Percentiles rank a stretch among this genome's conserved stretches.
These are phyloP conservation scores for Phenacoccus solenopsis DNA, from an alignment of 1,140 invertebrate genomes.

Conservation along the genomic window DNA sequence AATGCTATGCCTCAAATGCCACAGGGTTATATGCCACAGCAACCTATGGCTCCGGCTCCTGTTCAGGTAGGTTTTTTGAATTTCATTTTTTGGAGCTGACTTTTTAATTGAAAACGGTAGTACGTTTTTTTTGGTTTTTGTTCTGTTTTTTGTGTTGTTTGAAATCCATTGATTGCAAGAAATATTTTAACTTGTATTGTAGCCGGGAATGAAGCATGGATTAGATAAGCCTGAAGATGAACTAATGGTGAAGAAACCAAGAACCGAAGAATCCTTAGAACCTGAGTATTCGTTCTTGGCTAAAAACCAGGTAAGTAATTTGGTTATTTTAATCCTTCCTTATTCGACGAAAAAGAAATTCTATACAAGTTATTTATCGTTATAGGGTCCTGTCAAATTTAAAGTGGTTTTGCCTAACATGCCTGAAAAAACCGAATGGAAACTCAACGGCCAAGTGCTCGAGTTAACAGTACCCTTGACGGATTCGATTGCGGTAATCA, in stretches of 20 bases:
- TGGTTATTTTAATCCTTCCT: too few species aligned
- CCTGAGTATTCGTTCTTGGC: conserved; percentile 73
- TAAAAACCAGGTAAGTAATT: conserved; percentile 36
- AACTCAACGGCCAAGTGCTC: conserved; percentile 83
- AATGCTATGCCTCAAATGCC: neutral
- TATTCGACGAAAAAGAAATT: conserved; percentile 13
- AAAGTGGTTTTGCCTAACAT: conserved; percentile 67
- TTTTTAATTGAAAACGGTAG: neutral
- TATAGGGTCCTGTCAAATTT: conserved; percentile 55
- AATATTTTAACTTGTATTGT: conserved; percentile 6
- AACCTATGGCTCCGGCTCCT: neutral
- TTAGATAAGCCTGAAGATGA: conserved; percentile 51
- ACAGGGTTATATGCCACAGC: neutral
- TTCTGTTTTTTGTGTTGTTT: neutral
- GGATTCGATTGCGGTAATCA: conserved; percentile 73
- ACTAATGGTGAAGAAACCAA: conserved; percentile 71
- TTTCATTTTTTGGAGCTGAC: neutral
- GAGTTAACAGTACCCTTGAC: conserved; percentile 62
- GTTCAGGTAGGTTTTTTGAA: neutral
- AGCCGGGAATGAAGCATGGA: conserved; percentile 28
- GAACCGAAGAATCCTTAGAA: conserved; percentile 84
- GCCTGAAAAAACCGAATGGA: conserved; percentile 89
- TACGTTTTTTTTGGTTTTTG: too few species aligned
- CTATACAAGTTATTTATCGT: conserved; percentile 21
- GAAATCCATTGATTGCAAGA: neutral